A percentile compares a stretch with the other conserved stretches of the same genome.
Evolutionary conservation across 2,888 invertebrate species (phyloP).

Genomic region (Sphecodes monilicornis): DNA sequence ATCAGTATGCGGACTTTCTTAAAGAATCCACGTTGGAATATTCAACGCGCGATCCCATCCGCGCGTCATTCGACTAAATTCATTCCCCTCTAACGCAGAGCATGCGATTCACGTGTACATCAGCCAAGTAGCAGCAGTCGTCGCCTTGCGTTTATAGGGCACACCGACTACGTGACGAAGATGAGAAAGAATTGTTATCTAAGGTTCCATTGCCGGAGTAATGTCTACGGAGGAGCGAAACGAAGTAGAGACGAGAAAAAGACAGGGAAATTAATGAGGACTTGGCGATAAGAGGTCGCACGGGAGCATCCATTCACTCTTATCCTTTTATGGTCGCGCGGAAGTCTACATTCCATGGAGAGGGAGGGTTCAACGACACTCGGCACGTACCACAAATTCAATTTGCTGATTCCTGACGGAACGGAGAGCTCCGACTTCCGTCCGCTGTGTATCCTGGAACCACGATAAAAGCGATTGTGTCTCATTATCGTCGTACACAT

Average conservation of each 20-base stretch:
- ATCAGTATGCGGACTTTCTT: constrained; percentile 24
- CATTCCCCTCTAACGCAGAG: constrained; percentile 43
- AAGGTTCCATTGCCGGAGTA: constrained; percentile 46
- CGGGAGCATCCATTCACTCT: constrained; percentile 4
- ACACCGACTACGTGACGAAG: constrained; percentile 54
- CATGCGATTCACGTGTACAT: constrained; percentile 56
- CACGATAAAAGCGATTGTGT: constrained; percentile 6
- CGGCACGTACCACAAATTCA: constrained; percentile 11
- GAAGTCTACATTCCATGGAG: background rate
- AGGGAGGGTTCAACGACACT: constrained; percentile 8
- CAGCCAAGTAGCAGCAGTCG: background rate
- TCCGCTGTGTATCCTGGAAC: background rate
- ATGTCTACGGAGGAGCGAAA: constrained; percentile 10
- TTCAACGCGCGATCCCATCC: constrained; percentile 32
- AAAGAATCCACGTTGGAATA: constrained; percentile 36
- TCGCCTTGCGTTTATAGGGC: constrained; percentile 6
- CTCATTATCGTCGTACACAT: constrained; percentile 9
- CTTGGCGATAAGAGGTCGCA: constrained; percentile 24
- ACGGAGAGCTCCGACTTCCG: constrained; percentile 7
- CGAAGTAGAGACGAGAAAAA: background rate
- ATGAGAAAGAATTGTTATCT: constrained; percentile 38
- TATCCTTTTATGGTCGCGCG: constrained; percentile 8
- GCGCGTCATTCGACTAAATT: constrained; percentile 32
- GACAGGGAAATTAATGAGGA: constrained; percentile 39
- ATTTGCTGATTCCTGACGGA: constrained; percentile 14